Percentiles rank a stretch among this genome's conserved stretches.
Evolutionary conservation across 2,888 invertebrate genomes (phyloP).

Genomic region (Mythimna albipuncta): DNA sequence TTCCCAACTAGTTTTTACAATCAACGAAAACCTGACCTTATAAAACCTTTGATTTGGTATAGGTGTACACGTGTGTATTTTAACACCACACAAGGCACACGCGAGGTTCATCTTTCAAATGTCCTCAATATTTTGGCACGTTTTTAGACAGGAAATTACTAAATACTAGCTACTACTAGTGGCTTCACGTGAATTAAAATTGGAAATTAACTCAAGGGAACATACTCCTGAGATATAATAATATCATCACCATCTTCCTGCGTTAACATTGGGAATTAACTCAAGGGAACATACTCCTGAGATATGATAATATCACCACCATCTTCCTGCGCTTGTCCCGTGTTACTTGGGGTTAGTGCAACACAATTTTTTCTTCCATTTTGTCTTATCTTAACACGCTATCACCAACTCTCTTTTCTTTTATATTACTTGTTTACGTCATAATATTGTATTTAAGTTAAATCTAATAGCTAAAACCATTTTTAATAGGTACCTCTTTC

Average conservation of each 20-base stretch:
- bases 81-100: neutral
- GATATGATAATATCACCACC: neutral
- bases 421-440: no score
- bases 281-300: neutral
- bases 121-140: neutral
- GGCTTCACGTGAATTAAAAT: neutral
- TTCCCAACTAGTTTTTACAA: neutral
- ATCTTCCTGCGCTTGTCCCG: no score
- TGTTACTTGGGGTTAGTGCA: no score
- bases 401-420: no score
- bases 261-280: neutral
- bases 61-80: constrained; percentile 5
- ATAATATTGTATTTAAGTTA: no score
- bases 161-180: neutral
- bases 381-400: no score
- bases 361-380: no score
- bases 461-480: no score
- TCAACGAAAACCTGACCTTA: constrained; percentile 28
- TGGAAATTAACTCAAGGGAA: neutral
- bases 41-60: neutral
- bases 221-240: neutral
- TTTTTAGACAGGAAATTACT: neutral
- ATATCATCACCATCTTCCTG: no score
- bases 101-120: neutral
- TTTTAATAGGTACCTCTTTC: no score